A percentile compares a stretch with the other conserved stretches of the same genome.
Evolutionary conservation across 1,140 invertebrate genomes (phyloP).

Genomic region (Lucilia cuprina): DNA sequence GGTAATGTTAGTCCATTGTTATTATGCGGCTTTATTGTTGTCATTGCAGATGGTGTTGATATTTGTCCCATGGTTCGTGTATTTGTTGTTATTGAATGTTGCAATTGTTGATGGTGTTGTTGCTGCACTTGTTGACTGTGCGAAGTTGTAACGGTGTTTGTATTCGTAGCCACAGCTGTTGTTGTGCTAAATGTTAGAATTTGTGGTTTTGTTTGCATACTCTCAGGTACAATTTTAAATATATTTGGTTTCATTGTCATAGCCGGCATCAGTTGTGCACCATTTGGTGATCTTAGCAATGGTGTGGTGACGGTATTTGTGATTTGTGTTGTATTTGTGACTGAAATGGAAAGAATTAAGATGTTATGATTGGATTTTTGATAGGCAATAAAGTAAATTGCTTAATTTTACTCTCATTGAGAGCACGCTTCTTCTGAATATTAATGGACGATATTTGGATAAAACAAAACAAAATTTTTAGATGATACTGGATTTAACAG

Average conservation of each 20-base stretch:
- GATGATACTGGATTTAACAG: too few species aligned
- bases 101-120: background rate
- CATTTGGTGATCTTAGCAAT: background rate
- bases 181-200: conserved; percentile 15
- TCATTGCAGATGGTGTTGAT: background rate
- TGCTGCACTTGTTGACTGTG: background rate
- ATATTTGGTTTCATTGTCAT: conserved; percentile 34
- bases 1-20: background rate
- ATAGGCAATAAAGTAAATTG: too few species aligned
- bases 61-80: background rate
- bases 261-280: background rate
- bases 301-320: background rate
- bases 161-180: background rate
- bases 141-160: background rate
- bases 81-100: background rate
- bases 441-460: too few species aligned
- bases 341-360: background rate
- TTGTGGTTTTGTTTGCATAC: conserved; percentile 16
- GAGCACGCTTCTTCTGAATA: too few species aligned
- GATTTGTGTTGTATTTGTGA: background rate
- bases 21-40: background rate
- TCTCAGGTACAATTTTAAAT: conserved; percentile 34
- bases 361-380: background rate
- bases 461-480: too few species aligned
- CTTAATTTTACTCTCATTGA: too few species aligned